These are phyloP conservation scores for Megalops atlanticus DNA, from an alignment of 2,113 vertebrate species.

Conservation along the genomic window DNA sequence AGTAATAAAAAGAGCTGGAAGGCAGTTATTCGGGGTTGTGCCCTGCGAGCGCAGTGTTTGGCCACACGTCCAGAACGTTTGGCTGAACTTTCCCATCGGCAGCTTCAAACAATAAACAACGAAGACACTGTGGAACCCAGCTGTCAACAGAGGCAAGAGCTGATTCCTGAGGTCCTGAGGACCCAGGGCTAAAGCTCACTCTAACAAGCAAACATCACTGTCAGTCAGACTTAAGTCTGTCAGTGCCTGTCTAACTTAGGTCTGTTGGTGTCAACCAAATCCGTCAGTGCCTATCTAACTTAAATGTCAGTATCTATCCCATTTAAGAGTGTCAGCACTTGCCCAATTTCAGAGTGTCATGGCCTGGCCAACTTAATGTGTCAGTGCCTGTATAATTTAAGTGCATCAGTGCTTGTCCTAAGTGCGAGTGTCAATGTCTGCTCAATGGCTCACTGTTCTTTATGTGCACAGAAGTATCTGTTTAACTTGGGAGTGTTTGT, in stretches of 20 bases:
- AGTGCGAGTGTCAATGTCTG: too few relatives aligned
- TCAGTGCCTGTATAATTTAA: neutral
- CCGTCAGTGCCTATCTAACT: neutral
- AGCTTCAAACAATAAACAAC: slow-evolving; percentile 36
- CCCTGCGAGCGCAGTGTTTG: slow-evolving; percentile 25
- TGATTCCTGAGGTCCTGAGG: neutral
- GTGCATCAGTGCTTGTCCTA: too few relatives aligned
- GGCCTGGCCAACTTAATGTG: neutral
- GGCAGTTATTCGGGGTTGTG: slow-evolving; percentile 13
- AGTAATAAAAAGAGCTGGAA: neutral
- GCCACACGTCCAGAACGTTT: slow-evolving; percentile 11
- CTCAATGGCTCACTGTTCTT: too few relatives aligned
- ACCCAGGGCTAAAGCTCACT: neutral
- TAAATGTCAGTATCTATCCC: neutral
- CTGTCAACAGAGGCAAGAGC: neutral
- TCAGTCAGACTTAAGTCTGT: neutral
- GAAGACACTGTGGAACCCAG: slow-evolving; percentile 24
- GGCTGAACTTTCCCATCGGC: slow-evolving; percentile 28
- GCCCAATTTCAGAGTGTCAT: neutral
- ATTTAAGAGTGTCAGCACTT: neutral
- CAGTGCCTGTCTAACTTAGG: neutral
- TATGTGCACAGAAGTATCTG: too few relatives aligned
- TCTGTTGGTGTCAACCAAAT: too few relatives aligned
- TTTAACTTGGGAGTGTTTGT: too few relatives aligned
- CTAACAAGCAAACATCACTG: neutral